Evolutionary conservation across 2,888 invertebrate genomes (phyloP).

Genomic region (Labia minor): DNA sequence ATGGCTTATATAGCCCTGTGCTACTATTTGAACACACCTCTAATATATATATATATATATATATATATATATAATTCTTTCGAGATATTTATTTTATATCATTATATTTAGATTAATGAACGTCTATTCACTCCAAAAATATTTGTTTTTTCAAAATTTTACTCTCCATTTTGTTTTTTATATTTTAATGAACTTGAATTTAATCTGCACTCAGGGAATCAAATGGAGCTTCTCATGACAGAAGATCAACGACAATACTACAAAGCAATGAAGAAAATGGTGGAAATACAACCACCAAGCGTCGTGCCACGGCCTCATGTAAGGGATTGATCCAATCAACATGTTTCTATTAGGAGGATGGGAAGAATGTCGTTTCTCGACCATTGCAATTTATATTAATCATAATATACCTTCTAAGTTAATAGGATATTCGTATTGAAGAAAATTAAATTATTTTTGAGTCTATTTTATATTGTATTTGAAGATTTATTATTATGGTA

Average conservation of each 20-base stretch:
- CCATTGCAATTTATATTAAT: too few relatives aligned
- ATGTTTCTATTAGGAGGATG: too few relatives aligned
- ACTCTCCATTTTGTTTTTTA: background rate
- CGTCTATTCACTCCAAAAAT: constrained; percentile 9
- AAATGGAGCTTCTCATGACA: constrained; percentile 49
- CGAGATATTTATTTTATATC: background rate
- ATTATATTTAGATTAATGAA: background rate
- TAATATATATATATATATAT: too few relatives aligned
- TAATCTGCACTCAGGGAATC: constrained; percentile 38
- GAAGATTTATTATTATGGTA: too few relatives aligned
- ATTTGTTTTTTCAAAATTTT: constrained; percentile 14
- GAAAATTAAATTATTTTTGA: too few relatives aligned
- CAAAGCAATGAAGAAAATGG: constrained; percentile 50
- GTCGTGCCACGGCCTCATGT: constrained; percentile 46
- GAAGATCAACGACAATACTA: constrained; percentile 51
- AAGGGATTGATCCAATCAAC: too few relatives aligned
- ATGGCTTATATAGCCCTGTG: too few relatives aligned
- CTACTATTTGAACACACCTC: too few relatives aligned
- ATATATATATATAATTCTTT: constrained; percentile 15
- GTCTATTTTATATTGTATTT: too few relatives aligned
- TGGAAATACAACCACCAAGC: constrained; percentile 44
- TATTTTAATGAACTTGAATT: constrained; percentile 14
- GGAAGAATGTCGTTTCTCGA: too few relatives aligned
- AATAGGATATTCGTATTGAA: too few relatives aligned
- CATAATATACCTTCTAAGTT: constrained; percentile 18